A percentile compares a stretch with the other conserved stretches of the same genome.
These are phyloP conservation scores for Megalopta genalis DNA, from an alignment of 1,140 invertebrate genomes.

Conservation along the genomic window DNA sequence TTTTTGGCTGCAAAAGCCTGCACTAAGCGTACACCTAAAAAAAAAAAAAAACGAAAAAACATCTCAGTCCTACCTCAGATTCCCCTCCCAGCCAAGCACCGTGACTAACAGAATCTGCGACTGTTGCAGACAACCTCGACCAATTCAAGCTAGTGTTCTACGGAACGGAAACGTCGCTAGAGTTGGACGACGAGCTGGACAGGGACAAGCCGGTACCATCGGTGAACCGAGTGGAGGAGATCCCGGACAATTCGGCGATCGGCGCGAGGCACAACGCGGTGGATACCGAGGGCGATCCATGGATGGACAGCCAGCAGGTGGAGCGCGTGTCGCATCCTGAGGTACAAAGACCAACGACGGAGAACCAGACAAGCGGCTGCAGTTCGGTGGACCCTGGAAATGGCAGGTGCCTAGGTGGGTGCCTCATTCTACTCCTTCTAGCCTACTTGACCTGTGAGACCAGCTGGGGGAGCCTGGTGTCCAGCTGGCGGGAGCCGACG, in stretches of 20 bases:
- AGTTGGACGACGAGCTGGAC: constrained; percentile 74
- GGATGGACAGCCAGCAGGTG: constrained; percentile 74
- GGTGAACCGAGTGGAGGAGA: constrained; percentile 37
- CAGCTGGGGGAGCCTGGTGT: constrained; percentile 46
- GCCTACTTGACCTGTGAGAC: constrained; percentile 62
- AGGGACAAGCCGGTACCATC: constrained; percentile 65
- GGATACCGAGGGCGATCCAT: constrained; percentile 69
- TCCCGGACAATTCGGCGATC: constrained; percentile 53
- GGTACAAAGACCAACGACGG: constrained; percentile 72
- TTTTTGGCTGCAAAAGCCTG: too few species aligned
- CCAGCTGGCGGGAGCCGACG: constrained; percentile 44
- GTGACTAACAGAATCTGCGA: neutral
- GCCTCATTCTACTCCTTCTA: constrained; percentile 76
- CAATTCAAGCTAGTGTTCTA: constrained; percentile 83
- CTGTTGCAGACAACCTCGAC: constrained; percentile 78
- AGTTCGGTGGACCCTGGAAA: constrained; percentile 53
- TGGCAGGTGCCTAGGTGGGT: constrained; percentile 77
- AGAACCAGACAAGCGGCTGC: constrained; percentile 74
- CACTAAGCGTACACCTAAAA: too few species aligned
- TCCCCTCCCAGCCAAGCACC: neutral
- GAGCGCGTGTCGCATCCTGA: constrained; percentile 74
- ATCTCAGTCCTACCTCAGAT: too few species aligned
- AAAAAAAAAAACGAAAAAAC: too few species aligned
- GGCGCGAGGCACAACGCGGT: constrained; percentile 65
- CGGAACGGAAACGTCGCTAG: constrained; percentile 81